A percentile compares a stretch with the other conserved stretches of the same genome.
Conservation (phyloP, 2,797 vertebrate genomes). For the Sarcophilus harrisii region DNA sequence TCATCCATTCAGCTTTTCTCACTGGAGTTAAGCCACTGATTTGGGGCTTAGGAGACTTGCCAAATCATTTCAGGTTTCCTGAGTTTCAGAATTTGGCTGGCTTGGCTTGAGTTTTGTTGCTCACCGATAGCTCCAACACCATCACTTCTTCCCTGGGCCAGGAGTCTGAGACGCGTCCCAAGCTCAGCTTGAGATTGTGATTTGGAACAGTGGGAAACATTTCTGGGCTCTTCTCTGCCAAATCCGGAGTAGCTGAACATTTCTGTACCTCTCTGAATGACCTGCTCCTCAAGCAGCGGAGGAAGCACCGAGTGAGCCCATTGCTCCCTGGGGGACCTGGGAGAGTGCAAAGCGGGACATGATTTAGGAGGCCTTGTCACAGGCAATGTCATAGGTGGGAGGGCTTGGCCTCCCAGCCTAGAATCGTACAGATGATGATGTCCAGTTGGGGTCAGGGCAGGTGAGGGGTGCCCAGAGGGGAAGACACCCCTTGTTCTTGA, state of each 20-base stretch:
- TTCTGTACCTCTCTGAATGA: background rate
- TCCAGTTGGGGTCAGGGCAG: too few relatives aligned
- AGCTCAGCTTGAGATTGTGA: background rate
- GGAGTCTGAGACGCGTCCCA: background rate
- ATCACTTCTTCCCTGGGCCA: background rate
- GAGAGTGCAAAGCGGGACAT: background rate
- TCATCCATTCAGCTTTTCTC: background rate
- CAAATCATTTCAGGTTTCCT: background rate
- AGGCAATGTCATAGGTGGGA: too few relatives aligned
- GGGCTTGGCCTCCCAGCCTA: too few relatives aligned
- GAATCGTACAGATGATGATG: too few relatives aligned
- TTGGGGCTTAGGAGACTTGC: background rate
- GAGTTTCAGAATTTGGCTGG: background rate
- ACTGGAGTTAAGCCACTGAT: background rate
- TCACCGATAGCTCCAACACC: background rate
- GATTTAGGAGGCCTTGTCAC: too few relatives aligned
- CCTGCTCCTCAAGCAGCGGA: background rate
- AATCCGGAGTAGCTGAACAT: background rate
- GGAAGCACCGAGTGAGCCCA: background rate
- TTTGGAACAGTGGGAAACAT: background rate
- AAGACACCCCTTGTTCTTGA: too few relatives aligned
- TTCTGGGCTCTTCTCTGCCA: background rate
- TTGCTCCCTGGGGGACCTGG: background rate
- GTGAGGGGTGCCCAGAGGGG: too few relatives aligned
- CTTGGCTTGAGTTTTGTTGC: background rate